Evolutionary conservation across 2,113 vertebrate species (phyloP).

Genomic region (Myrmecophaga tridactyla): DNA sequence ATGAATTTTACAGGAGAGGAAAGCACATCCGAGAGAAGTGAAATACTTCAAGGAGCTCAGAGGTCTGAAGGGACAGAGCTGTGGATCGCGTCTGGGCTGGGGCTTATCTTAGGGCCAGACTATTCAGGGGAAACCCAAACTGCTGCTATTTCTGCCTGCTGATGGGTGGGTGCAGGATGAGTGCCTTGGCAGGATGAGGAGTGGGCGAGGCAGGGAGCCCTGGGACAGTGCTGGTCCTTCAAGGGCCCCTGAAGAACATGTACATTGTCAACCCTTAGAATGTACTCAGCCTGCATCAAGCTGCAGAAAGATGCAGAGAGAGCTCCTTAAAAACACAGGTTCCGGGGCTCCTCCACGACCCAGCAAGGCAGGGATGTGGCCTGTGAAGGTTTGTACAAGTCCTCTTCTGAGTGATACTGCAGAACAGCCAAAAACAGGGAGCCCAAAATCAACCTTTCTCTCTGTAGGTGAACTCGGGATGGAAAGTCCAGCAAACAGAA

Average conservation of each 20-base stretch:
- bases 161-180: too few species aligned
- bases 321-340: neutral
- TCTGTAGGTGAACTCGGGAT: fast-evolving
- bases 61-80: neutral
- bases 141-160: neutral
- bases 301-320: too few species aligned
- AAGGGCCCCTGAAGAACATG: neutral
- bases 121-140: neutral
- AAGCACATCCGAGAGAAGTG: neutral
- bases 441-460: neutral
- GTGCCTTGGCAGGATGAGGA: neutral
- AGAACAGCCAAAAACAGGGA: neutral
- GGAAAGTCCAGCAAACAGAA: neutral
- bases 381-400: neutral
- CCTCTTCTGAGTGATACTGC: neutral
- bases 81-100: neutral
- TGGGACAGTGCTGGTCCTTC: neutral
- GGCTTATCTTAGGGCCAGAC: neutral
- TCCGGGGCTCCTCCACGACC: neutral
- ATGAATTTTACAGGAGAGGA: neutral
- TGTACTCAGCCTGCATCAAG: neutral
- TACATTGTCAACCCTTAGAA: neutral
- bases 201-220: fast-evolving
- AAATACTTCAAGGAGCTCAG: neutral
- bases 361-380: neutral